Evolutionary conservation across 2,888 invertebrate genomes (phyloP), one percentile per base, ranked within the genome.

Genomic region (Corbicula japonica): DNA sequence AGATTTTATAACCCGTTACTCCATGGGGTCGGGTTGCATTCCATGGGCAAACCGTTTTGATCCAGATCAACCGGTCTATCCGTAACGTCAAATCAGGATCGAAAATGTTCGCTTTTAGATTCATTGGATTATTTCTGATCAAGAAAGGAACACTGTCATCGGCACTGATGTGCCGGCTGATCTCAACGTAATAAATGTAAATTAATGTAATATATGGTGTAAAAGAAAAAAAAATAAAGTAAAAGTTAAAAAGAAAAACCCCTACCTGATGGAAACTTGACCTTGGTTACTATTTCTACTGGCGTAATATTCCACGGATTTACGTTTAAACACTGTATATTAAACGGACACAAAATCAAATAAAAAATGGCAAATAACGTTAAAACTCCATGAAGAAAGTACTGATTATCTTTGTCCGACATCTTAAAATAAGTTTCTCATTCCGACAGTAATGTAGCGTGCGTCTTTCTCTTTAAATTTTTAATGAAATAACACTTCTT

Each of bases 261-360:
- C 18, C 23, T 15, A 76, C 77, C 61, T 18, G 72, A 65, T 2
- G 68, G 72, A 72, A 68, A 73, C 18, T 68, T 58, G 5, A 72
- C 46, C 38, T 61, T 61, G 12, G 70, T 52, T 0, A 34, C 70
- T 21, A 70, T 50, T 23, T 35, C 10, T 1, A 50, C 63, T 23
- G 30, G 32, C 26, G 15, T 28, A 12, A 48, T 8, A 1, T 50
- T 18, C 63, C 35, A 50, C 3, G 63, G 50, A 35, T 63, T 63
- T 18, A n/a, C n/a, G 50, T 30, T 5, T 28, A 54, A 54, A 32
- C n/a, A 28, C 28, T 32, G 32, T 32, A 54, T 12, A 54, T 15
- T 4, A 30, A 54, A 54, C 30, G 15, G 32, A 54, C 28, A 54
- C 54, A 18, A 15, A 54, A 30, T 32, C 28, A 28, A 2, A 41